Evolutionary conservation across 2,797 vertebrate species (phyloP).

Genomic region (Chloroceryle amazona): DNA sequence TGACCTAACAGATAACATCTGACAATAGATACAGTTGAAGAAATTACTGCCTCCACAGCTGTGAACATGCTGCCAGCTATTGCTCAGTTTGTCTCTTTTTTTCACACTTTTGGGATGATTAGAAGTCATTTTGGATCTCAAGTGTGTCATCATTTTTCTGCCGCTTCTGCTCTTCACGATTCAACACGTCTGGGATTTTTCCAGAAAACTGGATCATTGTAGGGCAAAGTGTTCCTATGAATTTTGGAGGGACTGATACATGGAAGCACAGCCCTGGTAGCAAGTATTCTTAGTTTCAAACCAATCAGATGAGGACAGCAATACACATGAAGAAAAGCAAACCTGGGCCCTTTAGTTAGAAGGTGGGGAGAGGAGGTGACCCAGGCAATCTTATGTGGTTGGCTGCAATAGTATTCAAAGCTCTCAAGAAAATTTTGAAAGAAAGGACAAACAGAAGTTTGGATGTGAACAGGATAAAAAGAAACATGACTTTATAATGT

Average conservation of each 20-base stretch:
- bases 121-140: neutral
- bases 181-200: accelerated
- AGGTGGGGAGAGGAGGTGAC: neutral
- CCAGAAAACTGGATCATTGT: neutral
- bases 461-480: neutral
- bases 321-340: neutral
- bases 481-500: neutral
- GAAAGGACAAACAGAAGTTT: neutral
- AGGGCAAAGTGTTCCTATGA: neutral
- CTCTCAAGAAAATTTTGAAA: neutral
- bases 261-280: neutral
- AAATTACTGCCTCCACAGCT: neutral
- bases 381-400: neutral
- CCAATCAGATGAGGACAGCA: neutral
- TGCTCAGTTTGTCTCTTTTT: neutral
- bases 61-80: neutral
- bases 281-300: neutral
- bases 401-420: neutral
- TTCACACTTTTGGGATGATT: neutral
- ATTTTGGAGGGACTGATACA: neutral
- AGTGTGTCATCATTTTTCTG: neutral
- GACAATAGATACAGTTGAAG: neutral
- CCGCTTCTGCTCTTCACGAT: neutral
- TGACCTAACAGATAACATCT: neutral
- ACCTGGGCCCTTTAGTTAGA: neutral